Evolutionary conservation across 2,888 invertebrate species (phyloP), one percentile per base, ranked within the genome.

Genomic region (Melipona beecheii): DNA sequence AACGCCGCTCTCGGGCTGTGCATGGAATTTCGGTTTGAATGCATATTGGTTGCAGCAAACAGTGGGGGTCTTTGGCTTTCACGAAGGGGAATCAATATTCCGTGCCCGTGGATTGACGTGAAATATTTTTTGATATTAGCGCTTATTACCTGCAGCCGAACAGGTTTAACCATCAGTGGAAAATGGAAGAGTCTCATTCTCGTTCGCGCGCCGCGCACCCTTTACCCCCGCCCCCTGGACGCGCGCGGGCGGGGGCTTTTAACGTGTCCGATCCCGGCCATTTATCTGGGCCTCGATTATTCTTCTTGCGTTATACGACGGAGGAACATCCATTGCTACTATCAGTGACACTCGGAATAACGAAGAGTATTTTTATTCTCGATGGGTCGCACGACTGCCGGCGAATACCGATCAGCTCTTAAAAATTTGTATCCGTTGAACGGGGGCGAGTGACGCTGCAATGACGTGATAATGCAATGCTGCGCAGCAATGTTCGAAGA

Each of bases 71-170:
- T 75, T 78, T 52, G 70, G 90, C 86, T 89, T 88, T 89, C 88
- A 87, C 73, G 87, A 80, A 80, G 82, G 85, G 85, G 85, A 92
- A 92, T 93, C 92, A 90, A 93, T 93, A 91, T 91, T 87, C 87
- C 86, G 62, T 87, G 86, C 88, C 85, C 84, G 81, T 78, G 86
- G 90, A 92, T 92, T 90, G 91, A 92, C 90, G 90, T 89, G 91
- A 91, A 93, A 92, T 92, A 92, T 93, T 92, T 92, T 89, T 90
- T 89, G 86, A 91, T 90, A 92, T 92, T 90, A 91, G 83, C 87
- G 91, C 90, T 92, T 91, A 92, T 91, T 91, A 92, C 89, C 90
- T 85, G 88, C 86, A 87, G 74, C 58, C 81, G 76, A 62, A 62
- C 70, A 71, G 77, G 66, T 87, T 85, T 77, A 84, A 83, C 77